Percentiles rank a stretch among this genome's conserved stretches.
phyloP scores from a whole-genome alignment of 2,113 vertebrate species.

The Zapornia atra region DNA sequence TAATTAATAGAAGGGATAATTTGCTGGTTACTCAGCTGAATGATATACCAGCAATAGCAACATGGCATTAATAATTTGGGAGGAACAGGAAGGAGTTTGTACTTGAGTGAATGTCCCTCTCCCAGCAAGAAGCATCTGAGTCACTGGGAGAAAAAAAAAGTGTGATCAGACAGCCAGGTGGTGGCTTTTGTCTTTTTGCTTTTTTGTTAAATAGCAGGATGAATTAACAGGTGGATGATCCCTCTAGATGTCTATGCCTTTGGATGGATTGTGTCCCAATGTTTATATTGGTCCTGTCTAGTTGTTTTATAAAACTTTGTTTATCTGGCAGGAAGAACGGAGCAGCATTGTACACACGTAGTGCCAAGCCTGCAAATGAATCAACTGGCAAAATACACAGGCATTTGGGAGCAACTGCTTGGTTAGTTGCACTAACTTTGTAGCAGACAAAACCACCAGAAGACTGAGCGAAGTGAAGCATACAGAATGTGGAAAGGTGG shows the following conservation, averaged over 20 bases:
- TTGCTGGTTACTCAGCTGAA: slow-evolving; percentile 16
- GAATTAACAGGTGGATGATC: background rate
- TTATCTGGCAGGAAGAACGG: background rate
- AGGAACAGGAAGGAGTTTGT: slow-evolving; percentile 6
- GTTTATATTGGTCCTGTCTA: background rate
- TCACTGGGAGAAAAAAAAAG: background rate
- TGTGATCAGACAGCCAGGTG: background rate
- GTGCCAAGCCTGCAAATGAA: background rate
- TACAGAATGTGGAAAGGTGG: background rate
- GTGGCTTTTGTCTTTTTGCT: background rate
- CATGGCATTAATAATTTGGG: background rate
- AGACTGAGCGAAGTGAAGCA: background rate
- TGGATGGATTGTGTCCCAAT: background rate
- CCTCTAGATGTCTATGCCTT: background rate
- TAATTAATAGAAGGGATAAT: slow-evolving; percentile 18
- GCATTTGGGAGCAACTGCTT: background rate
- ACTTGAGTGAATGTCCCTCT: background rate
- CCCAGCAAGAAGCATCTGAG: slow-evolving; percentile 11
- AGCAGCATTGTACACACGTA: background rate
- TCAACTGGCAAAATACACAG: background rate
- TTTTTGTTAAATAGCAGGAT: slow-evolving; percentile 8
- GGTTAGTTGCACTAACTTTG: background rate
- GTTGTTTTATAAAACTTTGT: background rate
- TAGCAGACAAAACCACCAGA: background rate
- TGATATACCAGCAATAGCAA: background rate